Evolutionary conservation across 2,888 invertebrate genomes (phyloP).

Genomic region (Mesorhabditis spiculigera): DNA sequence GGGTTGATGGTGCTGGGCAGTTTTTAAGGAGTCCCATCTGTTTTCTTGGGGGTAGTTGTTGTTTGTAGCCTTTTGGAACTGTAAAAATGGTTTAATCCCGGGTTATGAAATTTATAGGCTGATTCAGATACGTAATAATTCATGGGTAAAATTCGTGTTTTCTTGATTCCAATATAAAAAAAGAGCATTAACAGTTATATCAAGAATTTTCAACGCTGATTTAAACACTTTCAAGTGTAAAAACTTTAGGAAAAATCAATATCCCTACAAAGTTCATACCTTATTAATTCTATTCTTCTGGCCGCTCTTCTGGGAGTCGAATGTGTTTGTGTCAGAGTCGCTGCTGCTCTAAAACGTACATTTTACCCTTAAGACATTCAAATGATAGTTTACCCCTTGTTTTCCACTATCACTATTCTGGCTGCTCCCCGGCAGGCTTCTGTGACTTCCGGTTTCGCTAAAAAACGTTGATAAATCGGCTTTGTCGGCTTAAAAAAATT

Average conservation of each 20-base stretch:
- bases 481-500: background rate
- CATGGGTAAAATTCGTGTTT: no score
- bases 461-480: background rate
- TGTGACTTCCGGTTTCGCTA: background rate
- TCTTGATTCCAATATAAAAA: no score
- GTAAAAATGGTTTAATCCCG: no score
- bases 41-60: no score
- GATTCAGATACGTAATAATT: no score
- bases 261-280: no score
- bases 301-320: slow-evolving; percentile 33
- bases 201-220: background rate
- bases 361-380: background rate
- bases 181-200: no score
- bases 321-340: slow-evolving; percentile 41
- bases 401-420: slow-evolving; percentile 59
- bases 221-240: background rate
- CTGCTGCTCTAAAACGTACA: slow-evolving; percentile 31
- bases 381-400: slow-evolving; percentile 64
- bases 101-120: no score
- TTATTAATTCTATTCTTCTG: slow-evolving; percentile 15
- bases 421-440: background rate
- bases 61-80: no score
- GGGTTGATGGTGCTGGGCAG: no score
- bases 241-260: background rate
- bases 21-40: background rate